Evolutionary conservation across 2,113 vertebrate genomes (phyloP).

Genomic region (Callithrix jacchus): DNA sequence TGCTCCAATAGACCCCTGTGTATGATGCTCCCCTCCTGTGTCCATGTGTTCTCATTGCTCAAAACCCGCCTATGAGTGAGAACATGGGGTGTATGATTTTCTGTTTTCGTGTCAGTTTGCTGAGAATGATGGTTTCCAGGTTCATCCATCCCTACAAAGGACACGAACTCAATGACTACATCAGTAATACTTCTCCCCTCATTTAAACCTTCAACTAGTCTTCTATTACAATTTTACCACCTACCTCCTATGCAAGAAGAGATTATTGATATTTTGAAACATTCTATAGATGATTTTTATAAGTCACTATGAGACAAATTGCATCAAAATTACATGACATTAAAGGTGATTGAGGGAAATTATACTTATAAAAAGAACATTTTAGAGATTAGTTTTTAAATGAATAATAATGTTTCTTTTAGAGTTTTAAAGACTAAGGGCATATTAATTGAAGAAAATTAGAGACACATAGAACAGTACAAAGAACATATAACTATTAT

Average conservation of each 20-base stretch:
- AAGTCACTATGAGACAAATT: background rate
- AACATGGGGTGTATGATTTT: no score
- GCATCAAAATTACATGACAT: background rate
- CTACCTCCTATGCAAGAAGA: rapidly evolving
- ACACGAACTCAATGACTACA: background rate
- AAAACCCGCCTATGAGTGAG: no score
- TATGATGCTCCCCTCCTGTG: no score
- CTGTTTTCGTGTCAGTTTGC: no score
- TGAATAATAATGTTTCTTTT: background rate
- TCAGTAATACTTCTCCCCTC: background rate
- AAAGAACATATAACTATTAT: background rate
- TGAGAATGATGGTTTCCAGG: no score
- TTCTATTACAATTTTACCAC: background rate
- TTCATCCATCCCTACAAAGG: no score
- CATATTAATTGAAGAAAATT: background rate
- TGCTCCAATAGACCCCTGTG: no score
- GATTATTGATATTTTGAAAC: background rate
- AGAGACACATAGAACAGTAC: background rate
- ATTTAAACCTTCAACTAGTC: background rate
- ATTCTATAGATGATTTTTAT: background rate
- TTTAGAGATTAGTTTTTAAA: background rate
- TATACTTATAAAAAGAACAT: background rate
- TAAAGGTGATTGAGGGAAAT: background rate
- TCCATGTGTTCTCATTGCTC: no score
- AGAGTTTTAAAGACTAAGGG: background rate